Evolutionary conservation across 2,888 invertebrate species (phyloP), one percentile per base, ranked within the genome.

Genomic region (Cremastinae sp.): DNA sequence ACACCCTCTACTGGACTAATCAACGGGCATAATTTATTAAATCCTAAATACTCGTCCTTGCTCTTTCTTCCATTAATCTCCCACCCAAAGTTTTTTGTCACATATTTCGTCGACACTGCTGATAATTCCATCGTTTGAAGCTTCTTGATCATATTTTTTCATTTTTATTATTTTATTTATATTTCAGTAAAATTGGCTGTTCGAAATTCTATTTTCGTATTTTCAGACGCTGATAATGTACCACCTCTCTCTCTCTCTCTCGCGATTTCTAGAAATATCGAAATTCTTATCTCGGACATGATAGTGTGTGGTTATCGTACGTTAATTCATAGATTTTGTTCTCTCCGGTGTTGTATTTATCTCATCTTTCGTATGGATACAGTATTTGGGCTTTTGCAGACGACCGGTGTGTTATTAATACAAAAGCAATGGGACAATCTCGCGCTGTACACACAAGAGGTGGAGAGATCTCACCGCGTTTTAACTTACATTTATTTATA

Each of bases 1-100:
- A 83, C 62, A 36, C 72, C 68, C 34, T 78, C 83, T 84, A 85
- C 79, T 80, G 81, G 82, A 82, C 83, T 85, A 84, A 75, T 85
- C 79, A 84, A 84, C 84, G 84, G 84, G 80, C 83, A 83, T 82
- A 80, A 77, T 80, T 83, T 54, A 70, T 74, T 62, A 59, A 56
- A 69, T 65, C 51, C 75, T 58, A n/a, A n/a, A n/a, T n/a, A n/a
- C n/a, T n/a, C n/a, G n/a, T n/a, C n/a, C n/a, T 64, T 65, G 64
- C 69, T 43, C 54, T 58, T 59, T 56, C 47, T 73, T 66, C 8
- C 22, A 62, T 72, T 70, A 75, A 54, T 69, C 64, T 36, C 65
- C 14, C 53, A 38, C 45, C n/a, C n/a, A n/a, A n/a, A n/a, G n/a
- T n/a, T n/a, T n/a, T n/a, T n/a, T n/a, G n/a, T n/a, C n/a, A n/a